Conservation (phyloP, 2,113 vertebrate species). For the Xenus cinereus region DNA sequence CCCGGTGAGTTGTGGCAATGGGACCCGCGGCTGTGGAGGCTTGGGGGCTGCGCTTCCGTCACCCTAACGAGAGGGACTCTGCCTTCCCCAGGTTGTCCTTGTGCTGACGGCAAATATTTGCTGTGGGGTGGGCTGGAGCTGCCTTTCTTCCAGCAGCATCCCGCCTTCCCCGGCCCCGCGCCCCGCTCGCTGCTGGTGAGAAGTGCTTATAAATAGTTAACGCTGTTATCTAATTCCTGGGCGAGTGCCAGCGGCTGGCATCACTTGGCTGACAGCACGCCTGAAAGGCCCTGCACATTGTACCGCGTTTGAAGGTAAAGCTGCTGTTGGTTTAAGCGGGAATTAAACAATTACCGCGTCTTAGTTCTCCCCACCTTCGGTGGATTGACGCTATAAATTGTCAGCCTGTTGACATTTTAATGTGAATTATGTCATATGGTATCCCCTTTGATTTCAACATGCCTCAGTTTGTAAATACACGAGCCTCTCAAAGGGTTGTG, state of each 20-base stretch:
- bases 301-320: slow-evolving; percentile 63
- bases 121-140: not conserved
- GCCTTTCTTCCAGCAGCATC: accelerated
- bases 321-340: slow-evolving; percentile 76
- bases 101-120: not conserved
- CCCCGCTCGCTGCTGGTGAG: not conserved
- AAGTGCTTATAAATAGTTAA: slow-evolving; percentile 57
- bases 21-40: accelerated
- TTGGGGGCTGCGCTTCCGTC: accelerated
- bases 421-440: slow-evolving; percentile 98
- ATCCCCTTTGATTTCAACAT: slow-evolving; percentile 99
- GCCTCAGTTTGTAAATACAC: slow-evolving; percentile 99
- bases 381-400: slow-evolving; percentile 89
- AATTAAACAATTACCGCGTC: slow-evolving; percentile 81
- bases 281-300: slow-evolving; percentile 52
- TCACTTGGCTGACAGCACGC: slow-evolving; percentile 63
- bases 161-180: not conserved
- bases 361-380: slow-evolving; percentile 82
- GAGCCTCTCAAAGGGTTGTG: slow-evolving; percentile 96
- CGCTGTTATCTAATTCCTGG: slow-evolving; percentile 60
- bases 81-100: not conserved
- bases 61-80: not conserved
- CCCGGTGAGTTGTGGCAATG: accelerated
- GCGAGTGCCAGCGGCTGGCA: slow-evolving; percentile 59
- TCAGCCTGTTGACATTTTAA: slow-evolving; percentile 96